Conservation (phyloP, 2,888 invertebrate species). For the Cyaniris semiargus region DNA sequence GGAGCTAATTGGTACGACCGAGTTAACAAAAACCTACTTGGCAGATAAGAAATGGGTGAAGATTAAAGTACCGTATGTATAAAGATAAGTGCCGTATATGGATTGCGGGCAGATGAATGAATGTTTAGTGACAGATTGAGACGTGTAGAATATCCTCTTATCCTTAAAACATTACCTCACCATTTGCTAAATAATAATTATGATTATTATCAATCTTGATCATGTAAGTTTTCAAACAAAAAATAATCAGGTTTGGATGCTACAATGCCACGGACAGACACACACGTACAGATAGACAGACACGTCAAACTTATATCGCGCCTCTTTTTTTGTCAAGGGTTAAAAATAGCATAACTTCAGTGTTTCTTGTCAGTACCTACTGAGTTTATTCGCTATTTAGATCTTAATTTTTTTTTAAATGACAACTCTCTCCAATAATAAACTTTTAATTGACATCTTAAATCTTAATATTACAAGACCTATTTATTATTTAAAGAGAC, state of each 20-base stretch:
- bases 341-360: neutral
- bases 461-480: neutral
- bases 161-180: too few relatives aligned
- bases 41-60: neutral
- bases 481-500: slow-evolving; percentile 5
- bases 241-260: too few relatives aligned
- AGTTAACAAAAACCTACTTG: neutral
- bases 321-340: too few relatives aligned
- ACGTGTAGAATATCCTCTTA: too few relatives aligned
- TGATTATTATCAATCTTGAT: too few relatives aligned
- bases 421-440: neutral
- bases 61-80: neutral
- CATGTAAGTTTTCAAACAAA: too few relatives aligned
- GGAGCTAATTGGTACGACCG: neutral
- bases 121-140: too few relatives aligned
- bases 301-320: too few relatives aligned
- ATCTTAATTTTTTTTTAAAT: neutral
- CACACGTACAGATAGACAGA: too few relatives aligned
- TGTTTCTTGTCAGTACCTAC: neutral
- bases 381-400: neutral
- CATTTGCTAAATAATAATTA: too few relatives aligned
- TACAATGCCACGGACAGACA: too few relatives aligned
- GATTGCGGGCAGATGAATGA: too few relatives aligned
- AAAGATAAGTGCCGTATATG: neutral
- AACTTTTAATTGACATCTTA: slow-evolving; percentile 7